A percentile compares a stretch with the other conserved stretches of the same genome.
phyloP scores from a whole-genome alignment of 2,888 invertebrate genomes.

The Gymnosoma rotundatum region DNA sequence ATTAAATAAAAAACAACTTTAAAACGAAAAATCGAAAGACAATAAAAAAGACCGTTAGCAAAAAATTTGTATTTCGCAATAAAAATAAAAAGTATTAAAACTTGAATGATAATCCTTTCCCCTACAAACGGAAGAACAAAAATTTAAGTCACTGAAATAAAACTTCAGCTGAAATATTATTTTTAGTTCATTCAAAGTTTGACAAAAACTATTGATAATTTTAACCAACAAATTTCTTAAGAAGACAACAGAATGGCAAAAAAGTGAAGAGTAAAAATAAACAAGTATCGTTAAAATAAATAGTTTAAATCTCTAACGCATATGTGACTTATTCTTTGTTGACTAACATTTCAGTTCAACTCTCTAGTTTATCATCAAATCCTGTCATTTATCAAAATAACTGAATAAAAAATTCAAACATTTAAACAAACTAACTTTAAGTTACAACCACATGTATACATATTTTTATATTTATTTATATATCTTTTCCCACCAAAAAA shows the following conservation, averaged over 20 bases:
- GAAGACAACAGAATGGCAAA: not conserved
- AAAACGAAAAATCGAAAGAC: not conserved
- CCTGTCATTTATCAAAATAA: conserved; percentile 71
- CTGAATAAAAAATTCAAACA: conserved; percentile 39
- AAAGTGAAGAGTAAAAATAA: conserved; percentile 12
- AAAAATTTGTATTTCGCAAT: not conserved
- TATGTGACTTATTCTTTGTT: conserved; percentile 68
- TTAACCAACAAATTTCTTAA: conserved; percentile 35
- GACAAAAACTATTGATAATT: conserved; percentile 65
- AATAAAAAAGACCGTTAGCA: conserved; percentile 5
- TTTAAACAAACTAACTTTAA: not conserved
- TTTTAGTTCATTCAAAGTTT: conserved; percentile 65
- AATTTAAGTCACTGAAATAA: not conserved
- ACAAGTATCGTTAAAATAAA: conserved; percentile 70
- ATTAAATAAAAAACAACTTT: conserved; percentile 39
- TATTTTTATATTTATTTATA: too few relatives aligned
- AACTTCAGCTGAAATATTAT: conserved; percentile 60
- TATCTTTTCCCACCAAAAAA: too few relatives aligned
- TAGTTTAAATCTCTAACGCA: conserved; percentile 70
- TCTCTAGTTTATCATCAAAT: conserved; percentile 70
- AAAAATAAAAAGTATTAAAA: not conserved
- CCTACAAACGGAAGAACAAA: not conserved
- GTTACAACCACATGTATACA: not conserved
- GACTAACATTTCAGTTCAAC: conserved; percentile 68
- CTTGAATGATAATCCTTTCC: conserved; percentile 5